A percentile compares a stretch with the other conserved stretches of the same genome.
phyloP scores from a whole-genome alignment of 2,888 invertebrate genomes.

The Cyaniris semiargus region DNA sequence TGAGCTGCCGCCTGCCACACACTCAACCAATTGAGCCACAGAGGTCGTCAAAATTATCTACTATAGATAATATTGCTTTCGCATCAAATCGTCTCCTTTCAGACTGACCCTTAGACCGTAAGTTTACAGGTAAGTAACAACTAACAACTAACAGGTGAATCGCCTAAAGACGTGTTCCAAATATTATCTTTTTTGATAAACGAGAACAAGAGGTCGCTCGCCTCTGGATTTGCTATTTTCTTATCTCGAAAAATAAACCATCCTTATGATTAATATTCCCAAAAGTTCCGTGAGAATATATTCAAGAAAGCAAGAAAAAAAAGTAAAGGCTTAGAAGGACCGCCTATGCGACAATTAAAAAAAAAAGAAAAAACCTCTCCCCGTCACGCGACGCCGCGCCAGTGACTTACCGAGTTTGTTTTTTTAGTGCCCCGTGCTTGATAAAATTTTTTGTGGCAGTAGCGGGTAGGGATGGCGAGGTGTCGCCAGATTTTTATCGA shows the following conservation, averaged over 20 bases:
- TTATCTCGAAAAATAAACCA: background rate
- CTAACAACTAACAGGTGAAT: too few species aligned
- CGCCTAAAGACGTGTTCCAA: too few species aligned
- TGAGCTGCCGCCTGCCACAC: too few species aligned
- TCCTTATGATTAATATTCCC: background rate
- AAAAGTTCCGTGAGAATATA: background rate
- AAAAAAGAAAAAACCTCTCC: constrained; percentile 67
- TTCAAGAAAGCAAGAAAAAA: constrained; percentile 19
- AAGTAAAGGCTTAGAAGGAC: constrained; percentile 41
- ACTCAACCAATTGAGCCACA: too few species aligned
- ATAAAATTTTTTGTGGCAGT: constrained; percentile 80
- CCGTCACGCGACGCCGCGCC: constrained; percentile 58
- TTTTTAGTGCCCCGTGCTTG: constrained; percentile 77
- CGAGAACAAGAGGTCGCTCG: too few species aligned
- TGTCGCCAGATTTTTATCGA: constrained; percentile 47
- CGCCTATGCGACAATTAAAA: constrained; percentile 75
- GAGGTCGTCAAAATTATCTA: too few species aligned
- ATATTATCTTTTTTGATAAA: too few species aligned
- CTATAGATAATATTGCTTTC: too few species aligned
- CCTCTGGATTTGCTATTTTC: background rate
- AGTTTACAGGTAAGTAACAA: too few species aligned
- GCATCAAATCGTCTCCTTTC: too few species aligned
- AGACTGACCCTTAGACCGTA: too few species aligned
- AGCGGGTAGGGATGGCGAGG: constrained; percentile 55
- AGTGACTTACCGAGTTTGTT: constrained; percentile 78